Evolutionary conservation across 2,888 invertebrate genomes (phyloP).

Genomic region (Thumatha senex): DNA sequence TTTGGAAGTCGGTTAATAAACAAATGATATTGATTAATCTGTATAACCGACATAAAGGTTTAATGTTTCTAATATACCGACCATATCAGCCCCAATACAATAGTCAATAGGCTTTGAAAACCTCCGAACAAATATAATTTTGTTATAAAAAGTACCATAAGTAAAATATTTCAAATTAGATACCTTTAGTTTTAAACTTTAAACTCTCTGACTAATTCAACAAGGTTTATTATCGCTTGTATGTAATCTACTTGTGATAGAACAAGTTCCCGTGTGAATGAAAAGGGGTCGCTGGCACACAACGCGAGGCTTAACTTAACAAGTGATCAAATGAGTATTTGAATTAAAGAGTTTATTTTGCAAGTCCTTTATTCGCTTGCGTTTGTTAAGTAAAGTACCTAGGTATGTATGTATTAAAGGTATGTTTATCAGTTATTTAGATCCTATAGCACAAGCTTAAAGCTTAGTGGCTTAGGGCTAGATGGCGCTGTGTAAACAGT

Average conservation of each 20-base stretch:
- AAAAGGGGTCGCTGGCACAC: constrained; percentile 30
- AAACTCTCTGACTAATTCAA: not conserved
- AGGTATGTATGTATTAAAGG: not conserved
- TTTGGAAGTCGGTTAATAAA: no score
- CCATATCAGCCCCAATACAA: constrained; percentile 14
- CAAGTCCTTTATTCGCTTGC: constrained; percentile 5
- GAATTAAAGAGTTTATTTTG: constrained; percentile 21
- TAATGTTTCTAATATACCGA: not conserved
- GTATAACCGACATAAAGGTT: no score
- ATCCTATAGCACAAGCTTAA: no score
- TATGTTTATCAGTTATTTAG: no score
- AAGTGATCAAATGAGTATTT: constrained; percentile 14
- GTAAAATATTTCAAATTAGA: constrained; percentile 40
- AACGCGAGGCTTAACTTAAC: constrained; percentile 24
- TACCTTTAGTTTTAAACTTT: no score
- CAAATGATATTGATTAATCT: no score
- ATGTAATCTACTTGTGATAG: constrained; percentile 9
- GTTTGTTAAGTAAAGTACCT: not conserved
- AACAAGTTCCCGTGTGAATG: constrained; percentile 67
- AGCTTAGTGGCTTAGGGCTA: no score
- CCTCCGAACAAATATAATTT: constrained; percentile 48
- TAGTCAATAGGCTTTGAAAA: constrained; percentile 34
- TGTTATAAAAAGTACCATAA: constrained; percentile 42
- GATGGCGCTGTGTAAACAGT: no score
- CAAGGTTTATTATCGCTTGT: constrained; percentile 29